Base-by-base conservation (phyloP, 2,888 invertebrate genomes). In the Troides aeacus region DNA sequence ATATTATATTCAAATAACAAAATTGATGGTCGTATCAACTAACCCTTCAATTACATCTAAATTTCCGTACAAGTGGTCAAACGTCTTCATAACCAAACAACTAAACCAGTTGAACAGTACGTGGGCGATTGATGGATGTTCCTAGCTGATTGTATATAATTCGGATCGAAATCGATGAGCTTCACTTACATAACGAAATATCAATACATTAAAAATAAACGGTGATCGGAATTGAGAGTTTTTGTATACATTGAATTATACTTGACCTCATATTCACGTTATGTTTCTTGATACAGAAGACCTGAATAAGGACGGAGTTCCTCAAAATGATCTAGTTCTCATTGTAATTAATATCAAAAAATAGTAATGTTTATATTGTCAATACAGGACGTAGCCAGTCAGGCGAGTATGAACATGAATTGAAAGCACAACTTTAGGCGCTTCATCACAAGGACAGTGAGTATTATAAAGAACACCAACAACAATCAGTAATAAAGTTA, bases 81-180 rank as follows among this genome's bases (percentile, higher is more conserved):
- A 63, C 60, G 36, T 59, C 59, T 68, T 59, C 24, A 12, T 30
- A 63, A 63, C 23, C 50, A n/a, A 62, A 68, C 59, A 50, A 59
- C 64, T 17, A 39, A 59, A 63, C 17, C 57, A 62, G 21, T 12
- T 5, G 23, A 50, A 57, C 6, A 57, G 57, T 21, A 3, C 63
- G 64, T 64, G 53, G 63, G 68, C 50, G 68, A 39, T 59, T 68
- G 64, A 53, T 30, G 30, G 58, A 57, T 66, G 66, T 57, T 62
- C 58, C 15, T 66, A 66, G 58, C 58, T 66, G 70, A 62, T 62
- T 62, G n/a, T 66, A 66, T 66, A 66, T 63, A 66, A 70, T 63
- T 63, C 30, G 58, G 23, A 63, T 39, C 12, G 30, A 42, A 63
- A 63, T 63, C 50, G 66, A 66, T 61, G 50, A 21, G 63, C 60